These are phyloP conservation scores for Yponomeuta cagnagella DNA, from an alignment of 2,888 invertebrate species.

Conservation along the genomic window DNA sequence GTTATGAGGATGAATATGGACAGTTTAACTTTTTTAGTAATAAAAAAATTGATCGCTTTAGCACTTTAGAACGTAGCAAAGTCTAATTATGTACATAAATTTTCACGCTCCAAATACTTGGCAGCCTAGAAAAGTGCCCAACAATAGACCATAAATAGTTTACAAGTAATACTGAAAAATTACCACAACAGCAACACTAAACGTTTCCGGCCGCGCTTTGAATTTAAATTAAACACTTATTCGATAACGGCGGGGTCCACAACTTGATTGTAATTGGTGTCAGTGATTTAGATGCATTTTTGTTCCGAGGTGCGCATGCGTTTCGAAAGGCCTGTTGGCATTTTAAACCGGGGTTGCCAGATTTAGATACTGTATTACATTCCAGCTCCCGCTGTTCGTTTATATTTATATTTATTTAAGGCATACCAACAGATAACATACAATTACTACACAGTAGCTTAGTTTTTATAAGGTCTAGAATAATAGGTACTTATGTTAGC, in stretches of 20 bases:
- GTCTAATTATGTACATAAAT: background rate
- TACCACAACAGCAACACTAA: conserved; percentile 38
- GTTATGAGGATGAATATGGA: too few relatives aligned
- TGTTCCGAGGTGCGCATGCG: background rate
- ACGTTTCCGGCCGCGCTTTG: conserved; percentile 20
- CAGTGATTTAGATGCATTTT: background rate
- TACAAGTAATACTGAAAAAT: conserved; percentile 56
- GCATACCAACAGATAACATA: too few relatives aligned
- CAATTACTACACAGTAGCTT: too few relatives aligned
- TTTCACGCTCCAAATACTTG: background rate
- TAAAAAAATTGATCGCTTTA: too few relatives aligned
- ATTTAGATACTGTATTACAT: too few relatives aligned
- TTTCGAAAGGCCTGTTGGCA: background rate
- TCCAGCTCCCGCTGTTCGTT: too few relatives aligned
- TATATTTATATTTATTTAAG: too few relatives aligned
- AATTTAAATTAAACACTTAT: conserved; percentile 14
- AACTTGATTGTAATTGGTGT: conserved; percentile 11
- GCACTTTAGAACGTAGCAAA: background rate
- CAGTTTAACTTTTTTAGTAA: too few relatives aligned
- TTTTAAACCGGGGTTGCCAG: too few relatives aligned
- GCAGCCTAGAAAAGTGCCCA: conserved; percentile 34
- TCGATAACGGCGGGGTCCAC: conserved; percentile 6
- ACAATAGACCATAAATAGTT: conserved; percentile 68
- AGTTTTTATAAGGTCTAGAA: too few relatives aligned
- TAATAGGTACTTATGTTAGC: too few relatives aligned